phyloP scores from a whole-genome alignment of 2,113 vertebrate genomes.

The Tautogolabrus adspersus region DNA sequence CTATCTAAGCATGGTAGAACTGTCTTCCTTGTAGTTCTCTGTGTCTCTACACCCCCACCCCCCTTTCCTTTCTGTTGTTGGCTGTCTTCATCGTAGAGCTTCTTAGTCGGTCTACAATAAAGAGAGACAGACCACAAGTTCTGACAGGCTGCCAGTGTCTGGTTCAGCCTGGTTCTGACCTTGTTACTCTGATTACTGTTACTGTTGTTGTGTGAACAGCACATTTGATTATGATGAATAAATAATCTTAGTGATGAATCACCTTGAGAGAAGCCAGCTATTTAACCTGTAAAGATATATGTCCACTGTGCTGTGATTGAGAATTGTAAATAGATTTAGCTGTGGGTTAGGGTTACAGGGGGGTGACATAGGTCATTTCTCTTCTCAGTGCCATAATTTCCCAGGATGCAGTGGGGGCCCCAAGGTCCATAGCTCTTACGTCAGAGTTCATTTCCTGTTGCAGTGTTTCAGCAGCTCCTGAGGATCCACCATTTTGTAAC shows the following conservation, averaged over 20 bases:
- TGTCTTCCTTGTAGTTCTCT: conserved; percentile 31
- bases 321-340: conserved; percentile 46
- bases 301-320: conserved; percentile 29
- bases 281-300: conserved; percentile 15
- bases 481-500: conserved; percentile 78
- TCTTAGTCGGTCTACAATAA: conserved; percentile 42
- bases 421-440: conserved; percentile 77
- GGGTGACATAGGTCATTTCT: conserved; percentile 69
- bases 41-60: not conserved
- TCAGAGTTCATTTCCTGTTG: conserved; percentile 84
- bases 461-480: conserved; percentile 65
- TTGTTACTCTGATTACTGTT: conserved; percentile 48
- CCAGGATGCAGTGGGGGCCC: conserved; percentile 78
- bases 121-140: conserved; percentile 37
- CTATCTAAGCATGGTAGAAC: conserved; percentile 20
- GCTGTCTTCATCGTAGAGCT: conserved; percentile 31
- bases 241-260: conserved; percentile 43
- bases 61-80: conserved; percentile 16
- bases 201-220: conserved; percentile 49
- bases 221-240: conserved; percentile 41
- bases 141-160: conserved; percentile 33
- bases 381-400: conserved; percentile 76
- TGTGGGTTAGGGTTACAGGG: conserved; percentile 38
- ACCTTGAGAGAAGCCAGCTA: conserved; percentile 19
- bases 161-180: conserved; percentile 51